Base-by-base conservation (phyloP, 2,888 invertebrate species). In the Melitaea athalia region DNA sequence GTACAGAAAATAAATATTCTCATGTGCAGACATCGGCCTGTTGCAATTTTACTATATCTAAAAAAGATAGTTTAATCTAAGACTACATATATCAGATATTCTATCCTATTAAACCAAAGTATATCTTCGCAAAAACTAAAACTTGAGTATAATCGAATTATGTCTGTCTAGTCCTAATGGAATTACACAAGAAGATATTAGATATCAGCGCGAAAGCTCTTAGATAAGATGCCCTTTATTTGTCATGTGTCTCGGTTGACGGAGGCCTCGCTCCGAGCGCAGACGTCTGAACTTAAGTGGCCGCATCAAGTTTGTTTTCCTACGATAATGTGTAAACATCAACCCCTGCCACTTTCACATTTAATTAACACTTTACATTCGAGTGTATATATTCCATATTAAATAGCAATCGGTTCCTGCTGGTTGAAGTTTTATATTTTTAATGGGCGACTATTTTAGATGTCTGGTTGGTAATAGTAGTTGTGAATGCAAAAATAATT, bases 261-360 rank as follows among this genome's bases (percentile, higher is more conserved):
- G 68, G 73, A 71, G 65, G 70, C 69, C 69, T 68, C 72, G 63
- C 61, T 45, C 17, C 71, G 72, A 70, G 72, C 69, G 57, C 69
- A 69, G 72, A 75, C 74, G 74, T 64, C 75, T 64, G 72, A 72
- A 72, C 77, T 78, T 84, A 84, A 87, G 86, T 85, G 82, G 79
- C 77, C 75, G 77, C 80, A 80, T 83, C 82, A 77, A 83, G 81
- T 84, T 86, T 89, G 85, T 87, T 89, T 87, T 85, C 79, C 78
- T 82, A 81, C 81, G 81, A 85, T 89, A 87, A 87, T 87, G 88
- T 78, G 79, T 86, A 87, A 88, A 88, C 85, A 89, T 77, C 80
- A 76, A 74, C 80, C 77, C 63, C 67, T 74, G 66, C 59, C 74
- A 76, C 79, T 78, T 82, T 79, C 76, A 78, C 83, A 77, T 84